A percentile compares a stretch with the other conserved stretches of the same genome.
These are phyloP conservation scores for Epiblema foenella DNA, from an alignment of 2,888 invertebrate species.

Conservation along the genomic window DNA sequence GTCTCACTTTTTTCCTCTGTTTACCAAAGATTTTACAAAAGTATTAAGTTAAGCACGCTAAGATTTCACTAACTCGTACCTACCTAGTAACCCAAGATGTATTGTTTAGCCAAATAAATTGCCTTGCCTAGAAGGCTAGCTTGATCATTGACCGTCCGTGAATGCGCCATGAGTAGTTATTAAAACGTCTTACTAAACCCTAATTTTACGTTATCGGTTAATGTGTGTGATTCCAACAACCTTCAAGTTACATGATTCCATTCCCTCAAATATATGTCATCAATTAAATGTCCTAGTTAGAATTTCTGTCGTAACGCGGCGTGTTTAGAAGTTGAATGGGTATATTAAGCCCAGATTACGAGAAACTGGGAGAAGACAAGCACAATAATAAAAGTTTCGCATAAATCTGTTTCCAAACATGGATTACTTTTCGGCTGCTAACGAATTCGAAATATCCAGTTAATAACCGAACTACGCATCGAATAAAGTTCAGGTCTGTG, in stretches of 20 bases:
- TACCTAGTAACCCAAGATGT: neutral
- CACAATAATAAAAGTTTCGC: neutral
- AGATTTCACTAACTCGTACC: constrained; percentile 3
- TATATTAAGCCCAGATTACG: neutral
- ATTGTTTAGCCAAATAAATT: constrained; percentile 31
- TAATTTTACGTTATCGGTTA: constrained; percentile 34
- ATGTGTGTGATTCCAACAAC: constrained; percentile 29
- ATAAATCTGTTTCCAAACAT: constrained; percentile 20
- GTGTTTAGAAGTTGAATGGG: neutral
- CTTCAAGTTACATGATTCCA: constrained; percentile 14
- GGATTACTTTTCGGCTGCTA: constrained; percentile 13
- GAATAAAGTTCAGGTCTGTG: neutral
- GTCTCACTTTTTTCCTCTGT: neutral
- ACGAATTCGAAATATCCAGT: constrained; percentile 25
- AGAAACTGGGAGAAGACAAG: neutral
- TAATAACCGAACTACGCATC: constrained; percentile 9
- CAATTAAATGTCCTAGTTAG: neutral
- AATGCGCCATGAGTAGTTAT: constrained; percentile 33
- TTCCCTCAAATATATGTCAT: constrained; percentile 5
- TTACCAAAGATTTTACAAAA: neutral
- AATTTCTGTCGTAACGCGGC: neutral
- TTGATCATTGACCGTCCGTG: constrained; percentile 36
- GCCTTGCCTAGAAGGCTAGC: constrained; percentile 17
- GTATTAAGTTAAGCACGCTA: neutral
- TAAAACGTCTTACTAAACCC: constrained; percentile 35